phyloP scores from a whole-genome alignment of 2,888 invertebrate species.

The Lacanobia oleracea region DNA sequence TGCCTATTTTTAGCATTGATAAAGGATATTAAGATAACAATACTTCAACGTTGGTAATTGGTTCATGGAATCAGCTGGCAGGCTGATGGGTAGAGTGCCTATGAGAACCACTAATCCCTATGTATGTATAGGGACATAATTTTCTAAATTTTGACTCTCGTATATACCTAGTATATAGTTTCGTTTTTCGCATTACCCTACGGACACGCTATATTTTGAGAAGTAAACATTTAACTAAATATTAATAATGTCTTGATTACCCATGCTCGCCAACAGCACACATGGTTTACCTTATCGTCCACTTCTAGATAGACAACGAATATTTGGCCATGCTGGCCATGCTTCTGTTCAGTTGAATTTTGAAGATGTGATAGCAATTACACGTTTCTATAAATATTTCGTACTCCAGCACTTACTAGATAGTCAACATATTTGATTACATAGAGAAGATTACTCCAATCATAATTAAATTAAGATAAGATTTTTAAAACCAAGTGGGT shows the following conservation, averaged over 20 bases:
- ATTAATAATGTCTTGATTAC: too few relatives aligned
- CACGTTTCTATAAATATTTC: not conserved
- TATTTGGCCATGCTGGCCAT: not conserved
- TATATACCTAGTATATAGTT: too few relatives aligned
- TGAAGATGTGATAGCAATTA: not conserved
- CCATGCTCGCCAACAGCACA: not conserved
- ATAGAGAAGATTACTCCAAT: constrained; percentile 38
- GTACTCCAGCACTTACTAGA: not conserved
- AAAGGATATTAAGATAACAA: constrained; percentile 65
- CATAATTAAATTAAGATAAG: constrained; percentile 51
- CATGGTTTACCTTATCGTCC: not conserved
- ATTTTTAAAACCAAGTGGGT: constrained; percentile 14
- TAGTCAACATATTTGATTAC: constrained; percentile 17
- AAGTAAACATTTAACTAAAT: too few relatives aligned
- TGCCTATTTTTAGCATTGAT: constrained; percentile 59
- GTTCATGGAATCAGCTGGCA: constrained; percentile 32
- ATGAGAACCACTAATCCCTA: not conserved
- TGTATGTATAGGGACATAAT: too few relatives aligned
- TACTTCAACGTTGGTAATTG: constrained; percentile 47
- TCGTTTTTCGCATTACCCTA: too few relatives aligned
- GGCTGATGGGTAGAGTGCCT: not conserved
- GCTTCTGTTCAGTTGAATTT: not conserved
- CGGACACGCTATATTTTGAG: too few relatives aligned
- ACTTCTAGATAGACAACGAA: not conserved
- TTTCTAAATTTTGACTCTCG: too few relatives aligned